Evolutionary conservation across 2,113 vertebrate species (phyloP).

Genomic region (Phalacrocorax aristotelis): DNA sequence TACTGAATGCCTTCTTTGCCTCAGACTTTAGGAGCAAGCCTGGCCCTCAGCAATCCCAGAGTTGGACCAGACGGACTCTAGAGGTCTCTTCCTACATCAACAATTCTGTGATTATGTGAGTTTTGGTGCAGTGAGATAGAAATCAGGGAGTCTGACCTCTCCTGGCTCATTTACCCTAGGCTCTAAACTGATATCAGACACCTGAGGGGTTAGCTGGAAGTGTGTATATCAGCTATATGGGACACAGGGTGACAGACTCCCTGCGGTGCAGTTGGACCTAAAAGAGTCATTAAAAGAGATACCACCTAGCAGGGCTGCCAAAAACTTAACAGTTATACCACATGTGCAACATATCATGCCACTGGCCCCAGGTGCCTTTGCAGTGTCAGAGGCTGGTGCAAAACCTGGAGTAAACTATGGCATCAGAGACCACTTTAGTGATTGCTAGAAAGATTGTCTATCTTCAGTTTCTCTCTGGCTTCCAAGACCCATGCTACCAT

Average conservation of each 20-base stretch:
- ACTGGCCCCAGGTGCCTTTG: background rate
- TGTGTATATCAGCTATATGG: background rate
- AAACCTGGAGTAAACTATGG: background rate
- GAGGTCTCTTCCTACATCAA: background rate
- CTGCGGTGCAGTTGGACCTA: background rate
- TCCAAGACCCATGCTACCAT: background rate
- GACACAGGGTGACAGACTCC: accelerated
- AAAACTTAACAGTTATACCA: background rate
- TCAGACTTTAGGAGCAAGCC: background rate
- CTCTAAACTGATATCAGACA: background rate
- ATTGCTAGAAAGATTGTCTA: background rate
- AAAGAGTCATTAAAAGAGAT: background rate
- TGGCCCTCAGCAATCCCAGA: background rate
- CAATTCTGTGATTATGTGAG: background rate
- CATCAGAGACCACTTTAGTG: background rate
- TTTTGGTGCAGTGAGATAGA: background rate
- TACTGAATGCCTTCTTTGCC: accelerated
- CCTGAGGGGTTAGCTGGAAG: background rate
- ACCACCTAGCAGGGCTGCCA: accelerated
- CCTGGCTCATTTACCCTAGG: background rate
- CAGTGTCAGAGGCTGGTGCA: background rate
- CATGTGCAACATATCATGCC: accelerated
- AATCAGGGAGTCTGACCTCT: background rate
- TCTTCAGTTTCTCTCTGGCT: background rate
- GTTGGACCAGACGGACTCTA: background rate